These are phyloP conservation scores for Orchesella flavescens DNA, from an alignment of 2,888 invertebrate genomes.

Conservation along the genomic window DNA sequence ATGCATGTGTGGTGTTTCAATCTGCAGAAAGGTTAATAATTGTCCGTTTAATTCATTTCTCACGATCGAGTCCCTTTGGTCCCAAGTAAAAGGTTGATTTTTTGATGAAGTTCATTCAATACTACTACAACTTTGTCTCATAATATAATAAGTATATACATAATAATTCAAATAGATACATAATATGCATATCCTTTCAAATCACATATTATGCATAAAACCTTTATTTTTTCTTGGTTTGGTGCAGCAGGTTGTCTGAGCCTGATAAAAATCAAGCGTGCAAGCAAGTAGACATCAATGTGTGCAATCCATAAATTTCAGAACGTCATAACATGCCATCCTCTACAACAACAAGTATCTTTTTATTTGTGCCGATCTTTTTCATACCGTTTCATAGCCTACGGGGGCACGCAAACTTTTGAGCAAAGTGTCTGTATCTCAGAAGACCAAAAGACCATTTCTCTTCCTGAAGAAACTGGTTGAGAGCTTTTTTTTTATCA, in stretches of 20 bases:
- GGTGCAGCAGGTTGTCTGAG: constrained; percentile 17
- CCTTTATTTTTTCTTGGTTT: too few species aligned
- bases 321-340: constrained; percentile 34
- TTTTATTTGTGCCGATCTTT: constrained; percentile 14
- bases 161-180: too few species aligned
- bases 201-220: too few species aligned
- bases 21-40: constrained; percentile 37
- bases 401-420: constrained; percentile 19
- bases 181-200: too few species aligned
- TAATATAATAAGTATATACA: too few species aligned
- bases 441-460: too few species aligned
- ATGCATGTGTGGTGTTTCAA: constrained; percentile 7
- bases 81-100: too few species aligned
- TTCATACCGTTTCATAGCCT: constrained; percentile 11
- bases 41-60: constrained; percentile 42
- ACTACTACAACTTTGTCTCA: too few species aligned
- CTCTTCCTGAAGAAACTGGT: constrained; percentile 5
- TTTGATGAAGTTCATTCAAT: too few species aligned
- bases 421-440: neutral
- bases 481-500: constrained; percentile 5
- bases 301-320: constrained; percentile 42
- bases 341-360: constrained; percentile 5
- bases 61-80: constrained; percentile 23
- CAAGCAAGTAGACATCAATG: constrained; percentile 10
- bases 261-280: constrained; percentile 38